Conservation (phyloP, 2,797 vertebrate genomes). For the Gymnodraco acuticeps region DNA sequence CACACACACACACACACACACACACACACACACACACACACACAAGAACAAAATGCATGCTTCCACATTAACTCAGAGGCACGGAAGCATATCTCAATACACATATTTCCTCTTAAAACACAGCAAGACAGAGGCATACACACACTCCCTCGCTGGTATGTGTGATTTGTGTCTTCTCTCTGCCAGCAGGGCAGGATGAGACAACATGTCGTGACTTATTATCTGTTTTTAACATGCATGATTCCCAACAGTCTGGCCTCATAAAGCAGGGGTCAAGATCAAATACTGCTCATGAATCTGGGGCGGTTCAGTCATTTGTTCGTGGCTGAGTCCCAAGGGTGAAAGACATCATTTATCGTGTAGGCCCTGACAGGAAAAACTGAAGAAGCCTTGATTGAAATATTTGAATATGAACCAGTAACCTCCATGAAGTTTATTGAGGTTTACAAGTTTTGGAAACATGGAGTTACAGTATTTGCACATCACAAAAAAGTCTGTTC, state of each 20-base stretch:
- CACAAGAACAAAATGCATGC: background rate
- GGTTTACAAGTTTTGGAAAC: constrained; percentile 40
- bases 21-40: constrained; percentile 25
- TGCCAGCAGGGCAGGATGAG: constrained; percentile 61
- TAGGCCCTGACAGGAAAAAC: constrained; percentile 15
- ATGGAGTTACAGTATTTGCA: background rate
- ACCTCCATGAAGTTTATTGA: constrained; percentile 53
- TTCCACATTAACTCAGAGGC: constrained; percentile 33
- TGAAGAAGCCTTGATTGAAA: constrained; percentile 31
- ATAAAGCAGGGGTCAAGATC: constrained; percentile 39
- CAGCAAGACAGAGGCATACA: background rate
- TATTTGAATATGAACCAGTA: constrained; percentile 12
- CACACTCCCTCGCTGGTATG: constrained; percentile 20
- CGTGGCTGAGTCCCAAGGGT: constrained; percentile 10
- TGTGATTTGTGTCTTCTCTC: constrained; percentile 63
- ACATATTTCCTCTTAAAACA: constrained; percentile 16
- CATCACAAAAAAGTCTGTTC: background rate
- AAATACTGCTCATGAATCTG: constrained; percentile 23
- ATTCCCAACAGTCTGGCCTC: constrained; percentile 53
- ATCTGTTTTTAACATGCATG: constrained; percentile 63
- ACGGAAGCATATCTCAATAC: constrained; percentile 22
- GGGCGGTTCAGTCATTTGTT: constrained; percentile 48
- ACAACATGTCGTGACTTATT: constrained; percentile 76
- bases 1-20: constrained; percentile 28
- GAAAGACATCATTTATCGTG: constrained; percentile 25